Base-by-base conservation (phyloP, 2,797 vertebrate genomes). In the Peromyscus melanophrys region DNA sequence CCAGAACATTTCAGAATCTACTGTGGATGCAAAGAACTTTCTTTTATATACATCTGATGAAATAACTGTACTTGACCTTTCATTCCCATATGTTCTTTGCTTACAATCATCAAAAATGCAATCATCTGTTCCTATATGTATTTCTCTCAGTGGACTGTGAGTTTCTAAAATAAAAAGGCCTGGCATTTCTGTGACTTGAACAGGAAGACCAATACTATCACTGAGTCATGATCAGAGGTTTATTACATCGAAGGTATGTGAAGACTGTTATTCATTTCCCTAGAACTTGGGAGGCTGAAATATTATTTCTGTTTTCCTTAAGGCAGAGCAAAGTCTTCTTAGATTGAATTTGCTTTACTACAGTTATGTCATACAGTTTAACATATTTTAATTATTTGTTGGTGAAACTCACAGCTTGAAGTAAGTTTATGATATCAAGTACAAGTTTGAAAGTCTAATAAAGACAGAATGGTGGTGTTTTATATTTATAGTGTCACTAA, bases 371-470 rank as follows among this genome's bases (percentile, higher is more conserved):
- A 65, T 86, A 65, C 73, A 83, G 13, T 89, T 95, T 89, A 93
- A 92, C n/a, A 78, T 80, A 92, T 95, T 92, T 76, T 83, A 89
- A 95, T 90, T 96, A 59, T 82, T 95, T 96, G 46, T 89, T 73
- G 65, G 31, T 37, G 43, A 96, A 95, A 89, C 73, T 49, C 27
- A 93, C 23, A 86, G 86, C 37, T 83, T 93, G 46, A 92, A 8
- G 55, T 92, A 86, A 92, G 6, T 21, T 81, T 78, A 82, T 71
- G 78, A 67, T 19, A 40, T 75, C 31, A 94, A 93, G 63, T 23
- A 17, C 34, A 85, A 84, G 29, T 87, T 94, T 78, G 61, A 92
- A 96, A 96, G 16, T 92, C 13, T 87, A 95, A 94, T 71, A 10
- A 49, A 59, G 29, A 94, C 5, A 87, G 49, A 71, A 34, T 43